Conservation (phyloP, 2,888 invertebrate species). For the Sinodicranocentrus sp. region DNA sequence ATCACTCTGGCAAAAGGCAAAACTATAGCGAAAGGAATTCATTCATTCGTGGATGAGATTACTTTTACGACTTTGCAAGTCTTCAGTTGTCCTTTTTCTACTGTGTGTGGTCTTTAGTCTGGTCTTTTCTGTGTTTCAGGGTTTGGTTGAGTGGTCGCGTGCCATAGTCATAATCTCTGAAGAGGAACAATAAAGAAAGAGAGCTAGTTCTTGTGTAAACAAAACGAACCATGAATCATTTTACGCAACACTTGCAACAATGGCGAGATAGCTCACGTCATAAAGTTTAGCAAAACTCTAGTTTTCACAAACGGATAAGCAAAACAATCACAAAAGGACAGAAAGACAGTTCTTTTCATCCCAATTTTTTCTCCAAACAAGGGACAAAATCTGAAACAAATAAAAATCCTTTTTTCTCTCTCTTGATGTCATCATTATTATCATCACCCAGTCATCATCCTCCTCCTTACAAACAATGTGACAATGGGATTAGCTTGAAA, state of each 20-base stretch:
- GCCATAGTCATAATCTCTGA: conserved; percentile 49
- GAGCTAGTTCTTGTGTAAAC: conserved; percentile 11
- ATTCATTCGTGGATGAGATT: not conserved
- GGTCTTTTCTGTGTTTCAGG: not conserved
- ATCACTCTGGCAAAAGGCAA: not conserved
- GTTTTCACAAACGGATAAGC: no score
- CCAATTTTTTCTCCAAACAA: no score
- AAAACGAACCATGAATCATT: conserved; percentile 48
- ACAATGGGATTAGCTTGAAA: no score
- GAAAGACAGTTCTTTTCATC: no score
- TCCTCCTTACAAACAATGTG: no score
- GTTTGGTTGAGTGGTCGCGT: conserved; percentile 41
- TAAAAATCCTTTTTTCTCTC: no score
- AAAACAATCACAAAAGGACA: no score
- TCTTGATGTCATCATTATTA: not conserved
- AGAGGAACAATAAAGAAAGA: conserved; percentile 9
- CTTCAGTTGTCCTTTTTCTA: conserved; percentile 33
- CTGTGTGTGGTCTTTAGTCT: not conserved
- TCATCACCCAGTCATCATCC: no score
- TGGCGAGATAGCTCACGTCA: not conserved
- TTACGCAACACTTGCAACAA: conserved; percentile 68
- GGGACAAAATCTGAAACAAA: no score
- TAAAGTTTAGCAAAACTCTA: no score
- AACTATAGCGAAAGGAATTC: not conserved
- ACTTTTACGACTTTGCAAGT: conserved; percentile 24